Evolutionary conservation across 1,140 invertebrate species (phyloP).

Genomic region (Coenobita brevimanus): DNA sequence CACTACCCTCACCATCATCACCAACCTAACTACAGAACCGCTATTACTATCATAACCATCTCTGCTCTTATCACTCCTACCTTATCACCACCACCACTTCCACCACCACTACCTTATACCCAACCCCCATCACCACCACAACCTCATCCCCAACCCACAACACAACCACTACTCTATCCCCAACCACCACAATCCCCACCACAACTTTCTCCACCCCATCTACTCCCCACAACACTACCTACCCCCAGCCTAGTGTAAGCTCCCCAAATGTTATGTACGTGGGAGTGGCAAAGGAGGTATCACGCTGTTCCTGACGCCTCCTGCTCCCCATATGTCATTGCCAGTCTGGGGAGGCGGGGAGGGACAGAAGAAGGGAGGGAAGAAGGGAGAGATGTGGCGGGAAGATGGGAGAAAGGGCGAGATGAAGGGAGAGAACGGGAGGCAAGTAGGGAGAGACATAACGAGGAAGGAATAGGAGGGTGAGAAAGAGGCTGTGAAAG

Average conservation of each 20-base stretch:
- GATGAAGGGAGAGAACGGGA: too few species aligned
- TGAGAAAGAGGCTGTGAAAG: too few species aligned
- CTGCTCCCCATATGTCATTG: not conserved
- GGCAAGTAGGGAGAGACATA: too few species aligned
- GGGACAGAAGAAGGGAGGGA: not conserved
- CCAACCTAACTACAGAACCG: not conserved
- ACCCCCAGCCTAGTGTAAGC: not conserved
- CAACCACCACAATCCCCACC: slow-evolving; percentile 12
- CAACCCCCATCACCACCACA: slow-evolving; percentile 13
- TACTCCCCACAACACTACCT: not conserved
- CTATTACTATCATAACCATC: too few species aligned
- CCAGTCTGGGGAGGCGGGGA: not conserved
- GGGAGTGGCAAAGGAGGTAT: not conserved
- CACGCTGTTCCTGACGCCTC: not conserved
- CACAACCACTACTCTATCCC: not conserved
- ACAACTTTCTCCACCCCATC: not conserved
- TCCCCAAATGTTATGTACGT: slow-evolving; percentile 23
- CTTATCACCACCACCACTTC: not conserved
- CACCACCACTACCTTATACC: not conserved
- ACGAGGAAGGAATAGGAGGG: too few species aligned
- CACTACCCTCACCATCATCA: not conserved
- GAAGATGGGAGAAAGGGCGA: too few species aligned
- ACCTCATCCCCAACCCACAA: not conserved
- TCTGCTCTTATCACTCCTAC: too few species aligned
- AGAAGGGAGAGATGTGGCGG: not conserved